Evolutionary conservation across 2,797 vertebrate genomes (phyloP).

Genomic region (Aulostomus chinensis): DNA sequence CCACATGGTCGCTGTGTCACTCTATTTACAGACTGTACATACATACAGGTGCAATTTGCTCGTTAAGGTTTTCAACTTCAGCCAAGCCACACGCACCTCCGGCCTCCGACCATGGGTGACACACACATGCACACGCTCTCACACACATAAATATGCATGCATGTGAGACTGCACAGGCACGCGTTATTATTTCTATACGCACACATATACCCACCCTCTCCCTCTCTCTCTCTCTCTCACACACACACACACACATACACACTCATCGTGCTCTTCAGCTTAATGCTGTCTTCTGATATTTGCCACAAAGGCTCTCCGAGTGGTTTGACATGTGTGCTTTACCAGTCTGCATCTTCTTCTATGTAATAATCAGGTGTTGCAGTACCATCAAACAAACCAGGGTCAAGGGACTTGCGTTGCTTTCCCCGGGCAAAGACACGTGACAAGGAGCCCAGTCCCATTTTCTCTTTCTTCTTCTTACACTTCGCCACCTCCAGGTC

Average conservation of each 20-base stretch:
- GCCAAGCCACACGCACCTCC: slow-evolving; percentile 45
- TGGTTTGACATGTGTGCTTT: slow-evolving; percentile 71
- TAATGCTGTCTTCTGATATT: slow-evolving; percentile 47
- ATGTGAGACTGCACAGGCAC: slow-evolving; percentile 45
- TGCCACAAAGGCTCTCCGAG: slow-evolving; percentile 48
- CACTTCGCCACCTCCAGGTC: slow-evolving; percentile 99
- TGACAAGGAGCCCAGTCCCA: slow-evolving; percentile 96
- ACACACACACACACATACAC: slow-evolving; percentile 15
- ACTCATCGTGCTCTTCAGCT: slow-evolving; percentile 20
- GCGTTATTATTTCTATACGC: slow-evolving; percentile 44
- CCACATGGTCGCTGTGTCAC: slow-evolving; percentile 68
- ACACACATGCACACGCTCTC: slow-evolving; percentile 32
- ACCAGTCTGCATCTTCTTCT: slow-evolving; percentile 99
- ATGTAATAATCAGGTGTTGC: slow-evolving; percentile 97
- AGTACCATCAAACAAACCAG: slow-evolving; percentile 97
- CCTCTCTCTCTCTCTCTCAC: slow-evolving; percentile 1
- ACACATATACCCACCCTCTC: not conserved
- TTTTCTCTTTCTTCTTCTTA: slow-evolving; percentile 99
- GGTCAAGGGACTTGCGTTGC: slow-evolving; percentile 97
- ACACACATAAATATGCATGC: slow-evolving; percentile 19
- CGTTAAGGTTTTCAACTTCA: slow-evolving; percentile 59
- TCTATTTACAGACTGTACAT: slow-evolving; percentile 73
- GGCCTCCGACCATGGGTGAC: slow-evolving; percentile 29
- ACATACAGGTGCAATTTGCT: slow-evolving; percentile 67
- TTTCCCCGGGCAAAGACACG: slow-evolving; percentile 96